Percentiles rank a stretch among this genome's conserved stretches.
These are phyloP conservation scores for Galeopsomyia nigrocyanea DNA, from an alignment of 2,888 invertebrate species.

Conservation along the genomic window DNA sequence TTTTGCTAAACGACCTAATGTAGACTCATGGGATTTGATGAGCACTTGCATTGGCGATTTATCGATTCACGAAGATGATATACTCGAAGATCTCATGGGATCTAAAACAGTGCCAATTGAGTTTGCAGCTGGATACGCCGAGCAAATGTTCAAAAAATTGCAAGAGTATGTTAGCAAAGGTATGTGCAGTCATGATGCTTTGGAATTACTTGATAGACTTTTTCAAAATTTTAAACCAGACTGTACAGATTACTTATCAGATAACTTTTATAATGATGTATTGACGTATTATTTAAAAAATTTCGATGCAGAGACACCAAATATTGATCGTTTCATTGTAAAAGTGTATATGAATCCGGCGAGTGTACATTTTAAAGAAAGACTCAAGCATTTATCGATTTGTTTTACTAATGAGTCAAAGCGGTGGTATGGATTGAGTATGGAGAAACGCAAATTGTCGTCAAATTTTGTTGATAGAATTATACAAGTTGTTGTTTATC, in stretches of 20 bases:
- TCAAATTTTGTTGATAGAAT: constrained; percentile 34
- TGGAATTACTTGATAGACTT: constrained; percentile 17
- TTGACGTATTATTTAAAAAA: constrained; percentile 51
- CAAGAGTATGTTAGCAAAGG: constrained; percentile 17
- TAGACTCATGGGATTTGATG: constrained; percentile 52
- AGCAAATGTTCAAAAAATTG: constrained; percentile 19
- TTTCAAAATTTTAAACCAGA: constrained; percentile 35
- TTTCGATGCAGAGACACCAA: constrained; percentile 7
- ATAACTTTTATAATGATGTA: constrained; percentile 53
- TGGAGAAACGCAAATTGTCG: constrained; percentile 24
- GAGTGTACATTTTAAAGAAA: constrained; percentile 18
- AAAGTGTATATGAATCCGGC: constrained; percentile 38
- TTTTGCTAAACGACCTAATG: constrained; percentile 50
- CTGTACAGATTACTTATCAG: constrained; percentile 46
- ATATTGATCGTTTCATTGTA: constrained; percentile 30
- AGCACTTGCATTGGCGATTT: constrained; percentile 47
- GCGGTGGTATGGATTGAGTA: constrained; percentile 25
- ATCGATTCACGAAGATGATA: constrained; percentile 44
- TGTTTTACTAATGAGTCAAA: constrained; percentile 19
- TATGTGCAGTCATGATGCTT: constrained; percentile 22
- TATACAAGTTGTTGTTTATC: constrained; percentile 18
- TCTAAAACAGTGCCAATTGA: constrained; percentile 30
- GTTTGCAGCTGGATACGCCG: constrained; percentile 20
- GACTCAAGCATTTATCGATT: constrained; percentile 17
- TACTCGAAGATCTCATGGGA: constrained; percentile 23